Conservation (phyloP, 1,140 invertebrate species). For the Bombus difficillimus region DNA sequence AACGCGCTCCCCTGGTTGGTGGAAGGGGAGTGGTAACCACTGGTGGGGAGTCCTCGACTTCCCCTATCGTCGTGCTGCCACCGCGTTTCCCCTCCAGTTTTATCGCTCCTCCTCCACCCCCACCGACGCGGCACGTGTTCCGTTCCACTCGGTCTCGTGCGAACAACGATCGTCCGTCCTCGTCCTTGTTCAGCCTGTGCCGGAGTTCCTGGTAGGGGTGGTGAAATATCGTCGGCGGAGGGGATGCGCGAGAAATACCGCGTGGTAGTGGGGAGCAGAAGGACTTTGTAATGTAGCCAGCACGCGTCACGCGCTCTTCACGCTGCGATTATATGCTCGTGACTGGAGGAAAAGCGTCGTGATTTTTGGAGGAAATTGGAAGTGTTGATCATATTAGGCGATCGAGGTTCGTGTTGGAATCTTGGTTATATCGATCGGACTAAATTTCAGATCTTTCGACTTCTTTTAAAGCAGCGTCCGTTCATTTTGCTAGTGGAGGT, state of each 20-base stretch:
- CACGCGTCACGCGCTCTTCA: conserved; percentile 70
- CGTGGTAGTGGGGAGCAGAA: conserved; percentile 71
- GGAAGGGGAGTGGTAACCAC: conserved; percentile 64
- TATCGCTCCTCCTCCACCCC: conserved; percentile 64
- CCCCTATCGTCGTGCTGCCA: conserved; percentile 54
- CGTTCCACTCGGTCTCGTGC: conserved; percentile 51
- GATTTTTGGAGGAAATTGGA: not conserved
- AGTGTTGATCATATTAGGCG: not conserved
- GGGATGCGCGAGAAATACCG: conserved; percentile 35
- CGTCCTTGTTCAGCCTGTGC: conserved; percentile 24
- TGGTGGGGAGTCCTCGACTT: conserved; percentile 53
- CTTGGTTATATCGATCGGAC: not conserved
- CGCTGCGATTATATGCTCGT: conserved; percentile 58
- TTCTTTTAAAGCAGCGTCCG: not conserved
- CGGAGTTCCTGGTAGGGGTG: conserved; percentile 49
- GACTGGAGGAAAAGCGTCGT: conserved; percentile 21
- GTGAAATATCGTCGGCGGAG: conserved; percentile 12
- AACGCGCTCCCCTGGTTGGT: conserved; percentile 63
- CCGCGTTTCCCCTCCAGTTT: conserved; percentile 41
- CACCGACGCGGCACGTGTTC: conserved; percentile 50
- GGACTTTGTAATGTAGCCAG: conserved; percentile 63
- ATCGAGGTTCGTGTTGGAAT: not conserved
- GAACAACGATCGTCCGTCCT: conserved; percentile 40
- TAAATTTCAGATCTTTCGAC: not conserved
- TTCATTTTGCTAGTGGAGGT: conserved; percentile 2